A percentile compares a stretch with the other conserved stretches of the same genome.
Evolutionary conservation across 2,888 invertebrate genomes (phyloP).

Genomic region (Lypha dubia): DNA sequence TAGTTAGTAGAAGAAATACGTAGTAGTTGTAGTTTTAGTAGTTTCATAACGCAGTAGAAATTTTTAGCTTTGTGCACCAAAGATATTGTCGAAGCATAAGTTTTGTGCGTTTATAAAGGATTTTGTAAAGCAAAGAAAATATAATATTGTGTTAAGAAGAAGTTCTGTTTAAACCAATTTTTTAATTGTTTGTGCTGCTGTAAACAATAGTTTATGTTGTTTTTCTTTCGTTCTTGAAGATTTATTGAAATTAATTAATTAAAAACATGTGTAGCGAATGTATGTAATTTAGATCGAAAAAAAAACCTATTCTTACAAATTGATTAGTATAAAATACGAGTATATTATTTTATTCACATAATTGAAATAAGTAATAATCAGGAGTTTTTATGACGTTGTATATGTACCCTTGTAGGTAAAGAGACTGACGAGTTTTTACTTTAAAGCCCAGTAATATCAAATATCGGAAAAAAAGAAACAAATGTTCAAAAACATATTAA

Average conservation of each 20-base stretch:
- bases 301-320: too few species aligned
- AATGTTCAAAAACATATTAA: too few species aligned
- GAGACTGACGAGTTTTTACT: too few species aligned
- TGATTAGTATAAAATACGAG: too few species aligned
- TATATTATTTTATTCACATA: too few species aligned
- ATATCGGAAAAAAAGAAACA: too few species aligned
- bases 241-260: conserved; percentile 27
- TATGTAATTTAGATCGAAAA: too few species aligned
- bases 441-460: too few species aligned
- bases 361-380: too few species aligned
- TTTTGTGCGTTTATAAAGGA: conserved; percentile 33
- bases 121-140: not conserved
- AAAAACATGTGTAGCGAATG: too few species aligned
- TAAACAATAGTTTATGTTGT: conserved; percentile 15
- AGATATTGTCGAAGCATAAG: not conserved
- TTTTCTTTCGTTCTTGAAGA: conserved; percentile 7
- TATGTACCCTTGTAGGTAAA: too few species aligned
- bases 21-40: conserved; percentile 3
- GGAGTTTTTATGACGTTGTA: too few species aligned
- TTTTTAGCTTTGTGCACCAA: not conserved
- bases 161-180: conserved; percentile 30
- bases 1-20: conserved; percentile 23
- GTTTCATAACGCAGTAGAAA: not conserved
- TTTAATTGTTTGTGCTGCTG: conserved; percentile 9
- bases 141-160: conserved; percentile 2